Evolutionary conservation across 2,113 vertebrate species (phyloP).

Genomic region (Ornithorhynchus anatinus): DNA sequence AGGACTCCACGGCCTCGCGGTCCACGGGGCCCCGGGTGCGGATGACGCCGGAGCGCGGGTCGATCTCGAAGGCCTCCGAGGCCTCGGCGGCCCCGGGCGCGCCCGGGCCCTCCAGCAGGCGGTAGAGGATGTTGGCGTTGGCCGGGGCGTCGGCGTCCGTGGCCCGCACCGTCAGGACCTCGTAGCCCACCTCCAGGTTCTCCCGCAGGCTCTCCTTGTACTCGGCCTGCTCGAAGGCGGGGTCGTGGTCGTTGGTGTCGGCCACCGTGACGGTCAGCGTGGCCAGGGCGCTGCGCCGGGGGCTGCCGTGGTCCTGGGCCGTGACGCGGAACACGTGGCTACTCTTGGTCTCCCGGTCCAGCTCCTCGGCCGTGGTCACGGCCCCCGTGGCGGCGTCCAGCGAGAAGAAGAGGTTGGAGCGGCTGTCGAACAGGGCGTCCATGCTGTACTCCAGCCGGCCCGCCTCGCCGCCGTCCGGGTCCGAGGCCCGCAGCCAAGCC

Average conservation of each 20-base stretch:
- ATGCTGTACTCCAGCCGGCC: constrained; percentile 86
- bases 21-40: constrained; percentile 89
- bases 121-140: constrained; percentile 93
- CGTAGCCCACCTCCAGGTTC: constrained; percentile 94
- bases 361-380: constrained; percentile 79
- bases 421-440: constrained; percentile 93
- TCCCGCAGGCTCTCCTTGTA: constrained; percentile 93
- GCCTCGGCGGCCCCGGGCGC: constrained; percentile 50
- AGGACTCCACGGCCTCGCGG: constrained; percentile 85
- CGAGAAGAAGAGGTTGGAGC: constrained; percentile 83
- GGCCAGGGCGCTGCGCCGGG: constrained; percentile 87
- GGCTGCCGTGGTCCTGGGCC: constrained; percentile 79
- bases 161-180: constrained; percentile 91
- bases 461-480: constrained; percentile 85
- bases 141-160: constrained; percentile 86
- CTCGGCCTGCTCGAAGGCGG: constrained; percentile 89
- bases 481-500: constrained; percentile 79
- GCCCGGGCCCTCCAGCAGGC: constrained; percentile 75
- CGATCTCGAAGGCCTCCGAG: constrained; percentile 88
- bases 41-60: constrained; percentile 89
- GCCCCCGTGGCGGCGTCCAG: constrained; percentile 73
- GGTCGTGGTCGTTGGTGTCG: constrained; percentile 89
- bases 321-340: constrained; percentile 92
- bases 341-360: constrained; percentile 93
- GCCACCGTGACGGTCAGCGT: constrained; percentile 87